These are phyloP conservation scores for Sardina pilchardus DNA, from an alignment of 2,113 vertebrate species.

Conservation along the genomic window DNA sequence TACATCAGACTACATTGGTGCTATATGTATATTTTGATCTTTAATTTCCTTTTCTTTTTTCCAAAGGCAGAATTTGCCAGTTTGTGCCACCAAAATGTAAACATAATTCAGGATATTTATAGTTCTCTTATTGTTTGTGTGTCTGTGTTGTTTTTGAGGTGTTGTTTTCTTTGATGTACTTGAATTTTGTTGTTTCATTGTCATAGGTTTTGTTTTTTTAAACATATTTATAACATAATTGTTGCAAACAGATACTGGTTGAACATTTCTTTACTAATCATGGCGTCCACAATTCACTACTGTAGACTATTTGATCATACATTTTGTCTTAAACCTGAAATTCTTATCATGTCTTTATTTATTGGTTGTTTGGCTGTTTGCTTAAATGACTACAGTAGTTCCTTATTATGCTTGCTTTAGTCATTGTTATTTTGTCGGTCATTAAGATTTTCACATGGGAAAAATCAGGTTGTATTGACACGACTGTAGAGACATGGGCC, in stretches of 20 bases:
- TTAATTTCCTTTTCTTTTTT: conserved; percentile 37
- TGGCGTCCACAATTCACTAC: conserved; percentile 28
- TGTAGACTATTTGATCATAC: conserved; percentile 24
- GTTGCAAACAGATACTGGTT: not conserved
- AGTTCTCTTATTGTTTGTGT: conserved; percentile 29
- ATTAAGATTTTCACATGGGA: not conserved
- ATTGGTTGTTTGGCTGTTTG: conserved; percentile 38
- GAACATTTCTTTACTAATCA: conserved; percentile 39
- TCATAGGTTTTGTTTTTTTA: conserved; percentile 35
- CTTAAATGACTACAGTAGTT: not conserved
- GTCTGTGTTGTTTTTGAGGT: conserved; percentile 38
- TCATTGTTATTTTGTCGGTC: not conserved
- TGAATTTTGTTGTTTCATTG: conserved; percentile 55
- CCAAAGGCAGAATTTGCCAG: conserved; percentile 42
- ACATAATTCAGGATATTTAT: conserved; percentile 37
- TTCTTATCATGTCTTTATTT: conserved; percentile 55
- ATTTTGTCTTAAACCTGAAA: conserved; percentile 51
- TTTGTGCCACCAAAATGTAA: conserved; percentile 46
- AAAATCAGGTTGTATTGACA: not conserved
- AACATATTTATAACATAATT: conserved; percentile 20
- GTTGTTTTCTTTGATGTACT: conserved; percentile 52
- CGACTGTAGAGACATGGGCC: not conserved
- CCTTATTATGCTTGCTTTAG: not conserved
- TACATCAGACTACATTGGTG: conserved; percentile 58
- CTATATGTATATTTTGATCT: conserved; percentile 85